phyloP scores from a whole-genome alignment of 2,797 vertebrate genomes.

The Semotilus atromaculatus region DNA sequence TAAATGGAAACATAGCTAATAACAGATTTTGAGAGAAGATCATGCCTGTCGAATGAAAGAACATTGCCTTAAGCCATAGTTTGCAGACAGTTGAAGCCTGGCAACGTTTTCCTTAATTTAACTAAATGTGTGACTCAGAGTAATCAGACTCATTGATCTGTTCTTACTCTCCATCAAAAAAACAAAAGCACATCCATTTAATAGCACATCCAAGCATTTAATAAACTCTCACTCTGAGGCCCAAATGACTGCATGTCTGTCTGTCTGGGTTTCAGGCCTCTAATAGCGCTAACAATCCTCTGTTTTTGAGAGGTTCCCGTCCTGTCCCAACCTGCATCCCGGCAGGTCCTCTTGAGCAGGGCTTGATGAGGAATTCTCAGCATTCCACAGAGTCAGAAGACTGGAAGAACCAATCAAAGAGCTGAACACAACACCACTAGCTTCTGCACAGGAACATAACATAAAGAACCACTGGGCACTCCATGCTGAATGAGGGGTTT shows the following conservation, averaged over 20 bases:
- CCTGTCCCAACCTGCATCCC: constrained; percentile 81
- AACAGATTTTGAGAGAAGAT: constrained; percentile 20
- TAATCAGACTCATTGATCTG: constrained; percentile 50
- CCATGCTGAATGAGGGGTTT: constrained; percentile 3
- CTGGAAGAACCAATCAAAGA: constrained; percentile 76
- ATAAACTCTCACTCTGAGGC: constrained; percentile 24
- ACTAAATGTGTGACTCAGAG: constrained; percentile 62
- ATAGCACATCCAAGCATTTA: neutral
- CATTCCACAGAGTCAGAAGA: constrained; percentile 77
- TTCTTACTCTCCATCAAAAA: constrained; percentile 20
- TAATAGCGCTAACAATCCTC: constrained; percentile 43
- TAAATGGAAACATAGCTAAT: neutral
- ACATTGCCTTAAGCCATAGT: constrained; percentile 61
- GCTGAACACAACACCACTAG: constrained; percentile 69
- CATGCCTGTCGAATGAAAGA: constrained; percentile 66
- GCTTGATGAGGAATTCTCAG: constrained; percentile 77
- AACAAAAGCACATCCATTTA: neutral
- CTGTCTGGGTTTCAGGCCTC: constrained; percentile 15
- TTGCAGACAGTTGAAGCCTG: constrained; percentile 66
- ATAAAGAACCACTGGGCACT: constrained; percentile 23
- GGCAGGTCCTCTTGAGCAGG: constrained; percentile 73
- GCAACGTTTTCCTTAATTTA: constrained; percentile 29
- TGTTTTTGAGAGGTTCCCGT: constrained; percentile 52
- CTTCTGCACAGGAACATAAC: constrained; percentile 57
- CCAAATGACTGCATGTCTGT: constrained; percentile 23